Percentiles rank a stretch among this genome's conserved stretches.
Evolutionary conservation across 2,113 vertebrate species (phyloP).

Genomic region (Xenopus laevis): DNA sequence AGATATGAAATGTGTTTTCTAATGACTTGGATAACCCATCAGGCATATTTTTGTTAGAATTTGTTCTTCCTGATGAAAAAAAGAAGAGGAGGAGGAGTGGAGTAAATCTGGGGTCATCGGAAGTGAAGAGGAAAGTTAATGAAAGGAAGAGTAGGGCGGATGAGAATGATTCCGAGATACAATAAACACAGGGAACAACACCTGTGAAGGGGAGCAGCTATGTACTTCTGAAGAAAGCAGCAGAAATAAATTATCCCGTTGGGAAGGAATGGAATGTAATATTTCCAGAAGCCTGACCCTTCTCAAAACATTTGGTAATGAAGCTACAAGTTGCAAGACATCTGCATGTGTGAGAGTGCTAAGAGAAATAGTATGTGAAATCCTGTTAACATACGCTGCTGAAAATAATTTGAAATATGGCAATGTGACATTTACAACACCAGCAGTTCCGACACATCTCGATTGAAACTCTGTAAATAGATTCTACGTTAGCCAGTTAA

Average conservation of each 20-base stretch:
- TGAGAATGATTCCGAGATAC: not conserved
- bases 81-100: not conserved
- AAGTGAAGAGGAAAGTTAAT: slow-evolving; percentile 3
- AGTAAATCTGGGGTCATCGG: not conserved
- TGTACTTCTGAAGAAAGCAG: not conserved
- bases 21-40: not conserved
- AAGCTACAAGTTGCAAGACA: not conserved
- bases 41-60: not conserved
- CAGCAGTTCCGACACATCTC: not conserved
- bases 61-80: not conserved
- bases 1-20: too few relatives aligned
- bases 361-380: not conserved
- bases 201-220: not conserved
- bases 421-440: not conserved
- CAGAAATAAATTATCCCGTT: not conserved
- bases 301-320: not conserved
- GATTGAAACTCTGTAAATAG: not conserved
- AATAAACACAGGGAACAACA: not conserved
- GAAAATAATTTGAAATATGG: not conserved
- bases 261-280: not conserved
- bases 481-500: not conserved
- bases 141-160: not conserved
- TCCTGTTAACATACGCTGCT: not conserved
- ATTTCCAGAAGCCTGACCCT: not conserved
- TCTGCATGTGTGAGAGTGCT: not conserved